Evolutionary conservation across 2,113 vertebrate species (phyloP).

Genomic region (mouse (Mus musculus)): GRCm39 chr11:99723501-99724000

Average conservation of each 20-base stretch:
- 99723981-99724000: too few relatives aligned
- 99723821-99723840: not conserved
- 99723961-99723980: too few relatives aligned
- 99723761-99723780: not conserved
- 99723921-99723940: not conserved
- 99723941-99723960: too few relatives aligned
- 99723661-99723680: not conserved
- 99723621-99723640: not conserved
- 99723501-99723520: too few relatives aligned
- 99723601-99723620: not conserved
- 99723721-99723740: not conserved
- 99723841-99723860: not conserved
- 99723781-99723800: not conserved
- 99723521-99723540: too few relatives aligned
- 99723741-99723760: not conserved
- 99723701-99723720: not conserved
- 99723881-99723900: constrained; percentile 3
- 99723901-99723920: not conserved
- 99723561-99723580: not conserved
- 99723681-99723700: not conserved
- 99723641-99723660: constrained; percentile 19
- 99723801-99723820: not conserved
- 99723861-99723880: not conserved
- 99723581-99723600: not conserved
- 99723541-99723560: too few relatives aligned